phyloP scores from a whole-genome alignment of 2,113 vertebrate species.

The Herpetotheres cachinnans region DNA sequence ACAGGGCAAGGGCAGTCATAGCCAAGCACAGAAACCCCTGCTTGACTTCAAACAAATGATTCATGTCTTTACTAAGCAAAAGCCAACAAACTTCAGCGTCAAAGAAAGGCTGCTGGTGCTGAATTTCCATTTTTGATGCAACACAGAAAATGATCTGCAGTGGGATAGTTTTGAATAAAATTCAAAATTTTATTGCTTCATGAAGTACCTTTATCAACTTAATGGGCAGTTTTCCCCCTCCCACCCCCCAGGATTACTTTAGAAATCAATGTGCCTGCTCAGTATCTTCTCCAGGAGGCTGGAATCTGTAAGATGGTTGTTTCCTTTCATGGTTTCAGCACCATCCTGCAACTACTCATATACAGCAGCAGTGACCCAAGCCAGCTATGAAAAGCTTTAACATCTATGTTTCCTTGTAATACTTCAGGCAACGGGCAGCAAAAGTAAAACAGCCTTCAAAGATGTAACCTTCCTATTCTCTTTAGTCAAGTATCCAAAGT shows the following conservation, averaged over 20 bases:
- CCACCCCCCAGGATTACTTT: neutral
- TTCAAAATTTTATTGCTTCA: neutral
- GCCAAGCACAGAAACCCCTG: neutral
- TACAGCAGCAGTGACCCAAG: neutral
- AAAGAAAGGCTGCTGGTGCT: neutral
- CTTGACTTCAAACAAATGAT: neutral
- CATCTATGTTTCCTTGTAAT: neutral
- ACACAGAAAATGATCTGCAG: neutral
- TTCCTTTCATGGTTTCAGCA: neutral
- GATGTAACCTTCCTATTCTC: neutral
- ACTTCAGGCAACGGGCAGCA: neutral
- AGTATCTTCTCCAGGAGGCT: neutral
- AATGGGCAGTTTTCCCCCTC: neutral
- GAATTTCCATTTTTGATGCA: neutral
- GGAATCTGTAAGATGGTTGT: neutral
- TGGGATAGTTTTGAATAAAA: neutral
- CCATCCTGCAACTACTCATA: neutral
- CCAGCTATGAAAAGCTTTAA: neutral
- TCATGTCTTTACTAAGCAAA: neutral
- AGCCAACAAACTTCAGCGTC: neutral
- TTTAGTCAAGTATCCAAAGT: neutral
- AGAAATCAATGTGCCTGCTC: neutral
- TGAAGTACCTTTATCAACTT: neutral
- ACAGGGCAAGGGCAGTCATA: neutral
- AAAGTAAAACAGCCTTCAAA: neutral